Evolutionary conservation across 2,888 invertebrate species (phyloP).

Genomic region (Eupithecia abbreviata): DNA sequence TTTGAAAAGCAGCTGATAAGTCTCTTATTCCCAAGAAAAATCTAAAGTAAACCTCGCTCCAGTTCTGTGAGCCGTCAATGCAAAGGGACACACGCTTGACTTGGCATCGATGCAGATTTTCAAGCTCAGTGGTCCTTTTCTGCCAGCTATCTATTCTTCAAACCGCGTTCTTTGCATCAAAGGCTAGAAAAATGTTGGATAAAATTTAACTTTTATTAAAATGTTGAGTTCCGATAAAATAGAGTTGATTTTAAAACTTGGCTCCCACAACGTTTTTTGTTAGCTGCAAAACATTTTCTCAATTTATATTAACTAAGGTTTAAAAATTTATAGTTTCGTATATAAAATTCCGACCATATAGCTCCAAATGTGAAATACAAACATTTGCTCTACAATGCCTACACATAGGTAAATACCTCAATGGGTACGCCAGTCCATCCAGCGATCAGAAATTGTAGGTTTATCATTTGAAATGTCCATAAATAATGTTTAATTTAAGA

Average conservation of each 20-base stretch:
- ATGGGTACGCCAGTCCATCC: not conserved
- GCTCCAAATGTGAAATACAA: too few relatives aligned
- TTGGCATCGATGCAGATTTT: slow-evolving; percentile 29
- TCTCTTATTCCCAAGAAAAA: slow-evolving; percentile 11
- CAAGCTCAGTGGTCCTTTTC: slow-evolving; percentile 29
- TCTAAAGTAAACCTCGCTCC: slow-evolving; percentile 4
- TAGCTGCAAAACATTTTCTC: not conserved
- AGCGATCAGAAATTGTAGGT: not conserved
- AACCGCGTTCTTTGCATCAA: slow-evolving; percentile 24
- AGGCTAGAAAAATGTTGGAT: slow-evolving; percentile 12
- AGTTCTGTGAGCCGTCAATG: slow-evolving; percentile 12
- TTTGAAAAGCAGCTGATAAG: slow-evolving; percentile 6
- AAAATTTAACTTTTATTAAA: slow-evolving; percentile 9
- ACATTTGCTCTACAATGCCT: too few relatives aligned
- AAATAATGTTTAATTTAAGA: too few relatives aligned
- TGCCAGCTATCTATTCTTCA: slow-evolving; percentile 26
- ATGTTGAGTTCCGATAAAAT: not conserved
- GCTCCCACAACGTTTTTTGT: not conserved
- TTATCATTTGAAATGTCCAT: too few relatives aligned
- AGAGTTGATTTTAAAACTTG: not conserved
- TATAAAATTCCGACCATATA: too few relatives aligned
- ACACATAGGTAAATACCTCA: too few relatives aligned
- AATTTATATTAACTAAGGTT: too few relatives aligned
- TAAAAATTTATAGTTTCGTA: too few relatives aligned
- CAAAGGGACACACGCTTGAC: slow-evolving; percentile 30